Base-by-base conservation (phyloP, 2,113 vertebrate species). In the Gadus macrocephalus region DNA sequence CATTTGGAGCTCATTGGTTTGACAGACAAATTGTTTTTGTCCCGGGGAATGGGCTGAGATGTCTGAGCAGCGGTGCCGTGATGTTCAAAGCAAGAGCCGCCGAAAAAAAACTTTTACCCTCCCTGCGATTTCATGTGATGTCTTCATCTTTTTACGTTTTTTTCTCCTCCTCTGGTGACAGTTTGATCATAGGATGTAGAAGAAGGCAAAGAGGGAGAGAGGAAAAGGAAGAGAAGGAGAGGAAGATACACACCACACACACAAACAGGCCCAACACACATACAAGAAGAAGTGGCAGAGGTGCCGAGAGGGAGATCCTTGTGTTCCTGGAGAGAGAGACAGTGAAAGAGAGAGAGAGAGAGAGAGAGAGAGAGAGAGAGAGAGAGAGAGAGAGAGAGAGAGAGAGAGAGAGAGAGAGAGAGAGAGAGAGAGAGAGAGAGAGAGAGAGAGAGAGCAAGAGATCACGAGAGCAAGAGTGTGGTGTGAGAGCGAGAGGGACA, bases 21-120 rank as follows among this genome's bases (percentile, higher is more conserved):
- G 91, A 92, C 91, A 92, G 90, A 82, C 83, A 92, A 91, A 92
- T 90, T 89, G 89, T 87, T 87, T 89, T 92, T 92, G 89, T 82
- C 80, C 82, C 76, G 82, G 86, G 91, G 88, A 73, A 49, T 49
- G 70, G 83, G 80, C 85, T 85, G 86, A 88, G 83, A 88, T 76
- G 89, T 87, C 89, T 89, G 81, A 74, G 73, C 70, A 62, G 84
- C 83, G 25, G 25, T 25, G 78, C 78, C 42, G 42, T 14, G 42
- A 9, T 49, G 42, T 14, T 49, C 42, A 49, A 14, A 49, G 42
- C 8, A 14, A 49, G 11, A 42, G 11, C 42, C 42, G 42, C 42
- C 11, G 42, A 12, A 49, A 49, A 4, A 42, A 49, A 49, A 49
- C 42, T 8, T 49, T 49, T 42, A 4, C 11, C 25, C 31, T 4